These are phyloP conservation scores for Nasonia giraulti DNA, from an alignment of 1,140 invertebrate genomes.

Conservation along the genomic window DNA sequence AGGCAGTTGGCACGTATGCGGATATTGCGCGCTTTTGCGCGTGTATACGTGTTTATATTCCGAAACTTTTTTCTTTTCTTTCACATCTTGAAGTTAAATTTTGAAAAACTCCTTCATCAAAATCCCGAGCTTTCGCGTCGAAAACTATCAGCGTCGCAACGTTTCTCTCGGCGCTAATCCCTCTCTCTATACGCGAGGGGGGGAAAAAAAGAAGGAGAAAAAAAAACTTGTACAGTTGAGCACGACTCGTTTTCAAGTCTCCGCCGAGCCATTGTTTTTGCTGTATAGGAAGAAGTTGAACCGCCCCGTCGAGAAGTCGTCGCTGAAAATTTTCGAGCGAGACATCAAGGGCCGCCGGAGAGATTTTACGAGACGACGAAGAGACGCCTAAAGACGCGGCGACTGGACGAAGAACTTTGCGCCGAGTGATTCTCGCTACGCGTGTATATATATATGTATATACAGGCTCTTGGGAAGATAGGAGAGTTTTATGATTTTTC, in stretches of 20 bases:
- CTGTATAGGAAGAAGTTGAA: not conserved
- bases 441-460: not conserved
- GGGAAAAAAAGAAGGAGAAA: not conserved
- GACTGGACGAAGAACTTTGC: not conserved
- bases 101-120: not conserved
- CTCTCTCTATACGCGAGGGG: not conserved
- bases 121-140: not conserved
- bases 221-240: not conserved
- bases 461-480: not conserved
- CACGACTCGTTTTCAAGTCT: not conserved
- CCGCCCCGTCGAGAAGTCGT: not conserved
- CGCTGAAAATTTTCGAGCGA: not conserved
- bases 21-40: too few relatives aligned
- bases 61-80: not conserved
- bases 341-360: not conserved
- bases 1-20: constrained; percentile 18
- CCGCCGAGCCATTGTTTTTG: not conserved
- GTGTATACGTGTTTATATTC: too few relatives aligned
- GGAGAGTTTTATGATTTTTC: constrained; percentile 3
- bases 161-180: not conserved
- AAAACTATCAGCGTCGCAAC: not conserved
- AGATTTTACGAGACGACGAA: not conserved
- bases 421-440: not conserved
- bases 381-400: not conserved
- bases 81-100: not conserved